A percentile compares a stretch with the other conserved stretches of the same genome.
phyloP scores from a whole-genome alignment of 2,113 vertebrate species.

The Chlamydotis undulata region DNA sequence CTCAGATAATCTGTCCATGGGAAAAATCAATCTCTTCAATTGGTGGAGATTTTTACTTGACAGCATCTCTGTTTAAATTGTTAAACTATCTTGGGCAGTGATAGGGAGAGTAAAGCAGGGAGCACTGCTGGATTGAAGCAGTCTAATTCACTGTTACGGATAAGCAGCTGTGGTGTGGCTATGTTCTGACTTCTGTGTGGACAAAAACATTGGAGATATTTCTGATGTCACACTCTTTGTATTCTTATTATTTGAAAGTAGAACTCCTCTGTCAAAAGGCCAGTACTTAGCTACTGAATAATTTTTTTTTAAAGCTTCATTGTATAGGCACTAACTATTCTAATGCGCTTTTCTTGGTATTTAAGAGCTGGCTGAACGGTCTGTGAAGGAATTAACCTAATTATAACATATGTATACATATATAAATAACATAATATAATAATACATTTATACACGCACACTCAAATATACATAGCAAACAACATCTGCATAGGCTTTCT shows the following conservation, averaged over 20 bases:
- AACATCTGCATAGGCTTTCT: background rate
- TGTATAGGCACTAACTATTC: background rate
- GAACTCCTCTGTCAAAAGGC: background rate
- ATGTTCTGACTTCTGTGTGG: background rate
- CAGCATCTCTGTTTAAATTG: no score
- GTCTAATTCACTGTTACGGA: background rate
- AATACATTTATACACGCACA: no score
- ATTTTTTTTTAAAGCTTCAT: background rate
- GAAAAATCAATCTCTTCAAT: background rate
- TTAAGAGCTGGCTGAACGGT: background rate
- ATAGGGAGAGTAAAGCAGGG: background rate
- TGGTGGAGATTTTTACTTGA: background rate
- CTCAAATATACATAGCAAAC: background rate
- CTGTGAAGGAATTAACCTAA: background rate
- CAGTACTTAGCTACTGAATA: background rate
- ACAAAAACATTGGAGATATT: background rate
- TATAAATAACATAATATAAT: background rate
- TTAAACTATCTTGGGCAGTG: background rate
- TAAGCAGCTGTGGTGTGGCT: background rate
- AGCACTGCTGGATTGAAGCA: background rate
- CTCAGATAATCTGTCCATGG: background rate
- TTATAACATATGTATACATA: background rate
- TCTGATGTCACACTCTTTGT: background rate
- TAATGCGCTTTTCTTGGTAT: background rate
- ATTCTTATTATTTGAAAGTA: background rate